phyloP scores from a whole-genome alignment of 2,888 invertebrate species.

The Acleris sparsana region DNA sequence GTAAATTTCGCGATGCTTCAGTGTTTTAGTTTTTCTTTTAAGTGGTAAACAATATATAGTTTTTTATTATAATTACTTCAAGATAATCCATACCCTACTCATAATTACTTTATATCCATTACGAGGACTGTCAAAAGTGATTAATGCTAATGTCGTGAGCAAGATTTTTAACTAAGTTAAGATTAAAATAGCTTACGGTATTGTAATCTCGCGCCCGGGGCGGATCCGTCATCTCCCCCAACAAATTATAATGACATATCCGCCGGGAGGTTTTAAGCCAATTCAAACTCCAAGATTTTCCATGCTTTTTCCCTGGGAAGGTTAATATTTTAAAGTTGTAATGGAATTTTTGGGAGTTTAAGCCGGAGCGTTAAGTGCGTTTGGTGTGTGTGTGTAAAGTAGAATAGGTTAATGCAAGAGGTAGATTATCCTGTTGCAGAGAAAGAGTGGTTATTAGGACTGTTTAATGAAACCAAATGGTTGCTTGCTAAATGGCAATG shows the following conservation, averaged over 20 bases:
- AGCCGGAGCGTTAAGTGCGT: constrained; percentile 18
- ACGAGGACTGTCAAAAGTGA: constrained; percentile 78
- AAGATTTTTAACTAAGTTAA: constrained; percentile 84
- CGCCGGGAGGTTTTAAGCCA: constrained; percentile 79
- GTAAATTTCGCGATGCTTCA: background rate
- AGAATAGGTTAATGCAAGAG: too few relatives aligned
- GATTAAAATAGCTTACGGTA: constrained; percentile 83
- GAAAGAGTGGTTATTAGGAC: too few relatives aligned
- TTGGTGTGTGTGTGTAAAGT: too few relatives aligned
- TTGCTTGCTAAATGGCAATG: too few relatives aligned
- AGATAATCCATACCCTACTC: constrained; percentile 36
- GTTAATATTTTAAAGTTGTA: constrained; percentile 44
- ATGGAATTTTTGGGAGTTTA: constrained; percentile 41
- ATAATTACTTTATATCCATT: constrained; percentile 77
- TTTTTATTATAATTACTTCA: background rate
- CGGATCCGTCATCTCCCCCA: constrained; percentile 80
- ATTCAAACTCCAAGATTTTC: constrained; percentile 71
- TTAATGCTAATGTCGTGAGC: constrained; percentile 80
- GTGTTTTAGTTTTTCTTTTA: background rate
- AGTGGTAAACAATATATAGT: too few relatives aligned
- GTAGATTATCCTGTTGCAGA: too few relatives aligned
- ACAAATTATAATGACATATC: constrained; percentile 82
- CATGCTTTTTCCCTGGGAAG: constrained; percentile 58
- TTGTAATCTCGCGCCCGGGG: constrained; percentile 73
- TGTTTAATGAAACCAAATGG: too few relatives aligned